Percentiles rank a stretch among this genome's conserved stretches.
These are phyloP conservation scores for Copidosoma floridanum DNA, from an alignment of 1,140 invertebrate genomes.

Conservation along the genomic window DNA sequence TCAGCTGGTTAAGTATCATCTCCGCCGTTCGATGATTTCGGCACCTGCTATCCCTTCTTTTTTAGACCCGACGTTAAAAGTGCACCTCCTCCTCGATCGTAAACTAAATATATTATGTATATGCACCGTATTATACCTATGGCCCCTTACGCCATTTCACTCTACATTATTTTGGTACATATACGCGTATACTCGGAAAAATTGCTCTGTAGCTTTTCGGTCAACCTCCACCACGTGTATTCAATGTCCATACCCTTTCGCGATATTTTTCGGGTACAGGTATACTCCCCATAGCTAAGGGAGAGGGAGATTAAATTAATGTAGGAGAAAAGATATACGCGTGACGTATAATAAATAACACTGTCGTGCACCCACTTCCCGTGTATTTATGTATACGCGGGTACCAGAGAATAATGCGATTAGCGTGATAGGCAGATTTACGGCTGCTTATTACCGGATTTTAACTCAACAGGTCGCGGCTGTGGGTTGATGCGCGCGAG, in stretches of 20 bases:
- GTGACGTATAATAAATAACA: background rate
- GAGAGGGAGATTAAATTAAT: too few relatives aligned
- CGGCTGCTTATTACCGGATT: conserved; percentile 49
- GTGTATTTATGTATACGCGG: background rate
- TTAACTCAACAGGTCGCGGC: conserved; percentile 50
- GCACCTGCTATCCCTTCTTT: conserved; percentile 22
- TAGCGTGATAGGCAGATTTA: conserved; percentile 48
- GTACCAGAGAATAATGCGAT: conserved; percentile 49
- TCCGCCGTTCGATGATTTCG: too few relatives aligned
- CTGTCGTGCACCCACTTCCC: too few relatives aligned
- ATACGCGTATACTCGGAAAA: too few relatives aligned
- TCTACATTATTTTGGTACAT: too few relatives aligned
- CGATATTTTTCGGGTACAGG: too few relatives aligned
- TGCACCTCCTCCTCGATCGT: background rate
- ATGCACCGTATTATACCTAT: too few relatives aligned
- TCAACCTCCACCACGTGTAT: too few relatives aligned
- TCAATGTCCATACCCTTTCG: too few relatives aligned
- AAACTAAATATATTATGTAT: conserved; percentile 6
- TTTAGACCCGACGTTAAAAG: background rate
- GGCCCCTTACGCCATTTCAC: too few relatives aligned
- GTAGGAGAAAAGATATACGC: background rate
- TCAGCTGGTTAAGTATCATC: conserved; percentile 30
- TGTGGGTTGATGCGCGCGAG: conserved; percentile 13
- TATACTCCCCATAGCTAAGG: too few relatives aligned
- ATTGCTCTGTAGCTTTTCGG: too few relatives aligned